Evolutionary conservation across 2,888 invertebrate genomes (phyloP), one percentile per base, ranked within the genome.

Genomic region (Yponomeuta cagnagella): DNA sequence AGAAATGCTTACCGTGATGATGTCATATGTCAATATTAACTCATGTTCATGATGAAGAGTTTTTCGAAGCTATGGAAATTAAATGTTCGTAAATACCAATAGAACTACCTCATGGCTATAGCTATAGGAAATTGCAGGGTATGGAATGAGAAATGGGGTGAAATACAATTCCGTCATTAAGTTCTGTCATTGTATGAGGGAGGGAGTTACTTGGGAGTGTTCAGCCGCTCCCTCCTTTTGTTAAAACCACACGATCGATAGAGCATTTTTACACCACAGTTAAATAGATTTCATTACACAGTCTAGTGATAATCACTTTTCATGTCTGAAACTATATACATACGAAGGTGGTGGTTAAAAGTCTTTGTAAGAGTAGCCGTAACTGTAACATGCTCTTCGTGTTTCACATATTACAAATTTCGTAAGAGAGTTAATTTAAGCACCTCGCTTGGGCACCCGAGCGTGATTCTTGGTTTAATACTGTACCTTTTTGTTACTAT

Each of bases 371-470:
- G 8, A 58, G 15, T 58, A 58, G 15, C 15, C 52, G 12, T 43
- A 43, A 43, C 52, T 58, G 52, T 58, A 58, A 58, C 52, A 67
- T 10, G 30, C n/a, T 69, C 37, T 63, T 69, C 69, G 69, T 63
- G 37, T 69, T 81, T 82, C 77, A 76, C 79, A 77, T 78, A 76
- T 83, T 82, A 81, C 75, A 76, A 77, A 82, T 84, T 83, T 83
- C 80, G 79, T 71, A 73, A 71, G 71, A 71, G 71, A 71, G 71
- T 70, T 71, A 71, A 73, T 72, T 72, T 73, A 80, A 82, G 76
- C 79, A 82, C 74, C 78, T 82, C 81, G 80, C 84, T 79, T 83
- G 81, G 75, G 73, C 82, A 84, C 80, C 82, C 79, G 83, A 81
- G 83, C 83, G 81, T 83, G 80, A 73, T 79, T 78, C 76, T 75